Evolutionary conservation across 2,888 invertebrate species (phyloP).

Genomic region (Mesorhabditis belari): DNA sequence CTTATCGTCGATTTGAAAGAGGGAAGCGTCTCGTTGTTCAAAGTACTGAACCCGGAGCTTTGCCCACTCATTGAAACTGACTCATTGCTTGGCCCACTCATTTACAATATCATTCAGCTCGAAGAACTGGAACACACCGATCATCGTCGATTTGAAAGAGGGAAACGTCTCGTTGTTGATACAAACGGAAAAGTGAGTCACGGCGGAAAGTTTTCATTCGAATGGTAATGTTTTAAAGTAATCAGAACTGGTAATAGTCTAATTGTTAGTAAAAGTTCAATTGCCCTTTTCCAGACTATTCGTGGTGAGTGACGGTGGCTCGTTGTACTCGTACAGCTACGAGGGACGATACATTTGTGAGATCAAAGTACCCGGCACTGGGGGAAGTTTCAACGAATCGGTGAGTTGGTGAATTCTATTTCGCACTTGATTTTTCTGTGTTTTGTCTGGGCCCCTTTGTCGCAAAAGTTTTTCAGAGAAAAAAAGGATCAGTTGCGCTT

Average conservation of each 20-base stretch:
- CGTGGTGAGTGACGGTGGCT: slow-evolving; percentile 75
- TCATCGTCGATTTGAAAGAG: slow-evolving; percentile 84
- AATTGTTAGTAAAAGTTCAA: too few relatives aligned
- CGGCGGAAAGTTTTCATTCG: too few relatives aligned
- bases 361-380: slow-evolving; percentile 68
- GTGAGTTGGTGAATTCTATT: background rate
- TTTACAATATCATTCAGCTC: slow-evolving; percentile 60
- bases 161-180: slow-evolving; percentile 74
- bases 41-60: background rate
- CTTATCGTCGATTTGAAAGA: slow-evolving; percentile 86
- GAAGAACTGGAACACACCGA: slow-evolving; percentile 88
- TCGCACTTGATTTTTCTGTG: background rate
- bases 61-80: background rate
- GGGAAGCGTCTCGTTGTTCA: slow-evolving; percentile 74
- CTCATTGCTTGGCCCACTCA: background rate
- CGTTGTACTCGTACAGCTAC: slow-evolving; percentile 80
- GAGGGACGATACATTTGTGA: slow-evolving; percentile 80
- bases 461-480: slow-evolving; percentile 8
- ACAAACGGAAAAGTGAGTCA: slow-evolving; percentile 71
- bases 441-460: background rate
- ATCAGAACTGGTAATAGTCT: too few relatives aligned
- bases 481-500: too few relatives aligned
- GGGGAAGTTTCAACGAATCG: background rate
- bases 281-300: slow-evolving; percentile 74
- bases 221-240: too few relatives aligned